Percentiles rank a stretch among this genome's conserved stretches.
Evolutionary conservation across 2,888 invertebrate genomes (phyloP).

Genomic region (Parthenolecanium corni): DNA sequence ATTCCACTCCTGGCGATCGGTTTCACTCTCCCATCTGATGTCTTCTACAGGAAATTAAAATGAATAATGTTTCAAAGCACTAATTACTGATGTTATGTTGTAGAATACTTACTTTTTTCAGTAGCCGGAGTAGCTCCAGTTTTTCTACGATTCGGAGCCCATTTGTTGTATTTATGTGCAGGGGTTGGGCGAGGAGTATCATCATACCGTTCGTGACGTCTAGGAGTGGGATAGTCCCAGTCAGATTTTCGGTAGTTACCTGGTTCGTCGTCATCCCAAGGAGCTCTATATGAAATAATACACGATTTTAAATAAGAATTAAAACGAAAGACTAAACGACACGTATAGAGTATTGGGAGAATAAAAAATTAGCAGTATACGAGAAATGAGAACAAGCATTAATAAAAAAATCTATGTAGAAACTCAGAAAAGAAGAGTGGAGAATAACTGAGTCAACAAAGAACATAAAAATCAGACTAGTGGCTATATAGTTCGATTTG

Average conservation of each 20-base stretch:
- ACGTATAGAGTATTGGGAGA: not conserved
- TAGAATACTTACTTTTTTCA: too few species aligned
- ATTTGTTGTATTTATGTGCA: conserved; percentile 68
- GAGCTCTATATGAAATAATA: conserved; percentile 44
- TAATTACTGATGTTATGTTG: conserved; percentile 39
- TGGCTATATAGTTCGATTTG: too few species aligned
- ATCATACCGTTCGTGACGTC: conserved; percentile 38
- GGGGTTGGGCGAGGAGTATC: conserved; percentile 77
- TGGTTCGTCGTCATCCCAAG: conserved; percentile 63
- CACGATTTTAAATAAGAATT: not conserved
- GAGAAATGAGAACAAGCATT: conserved; percentile 4
- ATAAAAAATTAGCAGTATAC: not conserved
- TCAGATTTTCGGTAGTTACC: conserved; percentile 56
- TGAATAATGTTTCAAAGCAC: too few species aligned
- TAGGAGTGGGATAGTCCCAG: conserved; percentile 89
- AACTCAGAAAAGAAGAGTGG: too few species aligned
- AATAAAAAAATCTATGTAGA: conserved; percentile 28
- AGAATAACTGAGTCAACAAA: too few species aligned
- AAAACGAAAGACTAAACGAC: not conserved
- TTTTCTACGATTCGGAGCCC: conserved; percentile 56
- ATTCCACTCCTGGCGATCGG: conserved; percentile 59
- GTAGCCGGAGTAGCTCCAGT: conserved; percentile 60
- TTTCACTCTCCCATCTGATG: conserved; percentile 45
- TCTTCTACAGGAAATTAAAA: conserved; percentile 41
- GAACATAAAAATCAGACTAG: too few species aligned